Conservation (phyloP, 1,140 invertebrate species). For the Pectinophora gossypiella region DNA sequence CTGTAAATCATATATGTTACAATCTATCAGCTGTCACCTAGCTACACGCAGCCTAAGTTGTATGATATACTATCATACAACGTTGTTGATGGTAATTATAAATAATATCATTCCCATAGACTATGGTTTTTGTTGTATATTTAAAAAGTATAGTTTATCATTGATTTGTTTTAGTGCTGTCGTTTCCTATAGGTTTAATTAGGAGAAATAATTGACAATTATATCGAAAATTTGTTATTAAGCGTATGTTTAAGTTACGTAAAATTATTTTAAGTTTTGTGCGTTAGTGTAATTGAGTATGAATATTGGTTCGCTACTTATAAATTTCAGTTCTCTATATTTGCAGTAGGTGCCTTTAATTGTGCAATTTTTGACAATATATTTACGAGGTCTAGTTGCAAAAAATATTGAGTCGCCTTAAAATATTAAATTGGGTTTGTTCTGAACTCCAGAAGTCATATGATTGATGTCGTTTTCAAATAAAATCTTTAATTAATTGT, state of each 20-base stretch:
- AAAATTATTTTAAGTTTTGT: neutral
- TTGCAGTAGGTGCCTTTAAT: neutral
- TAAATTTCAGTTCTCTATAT: too few species aligned
- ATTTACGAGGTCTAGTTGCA: too few species aligned
- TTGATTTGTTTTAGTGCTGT: constrained; percentile 18
- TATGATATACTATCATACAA: too few species aligned
- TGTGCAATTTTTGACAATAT: neutral
- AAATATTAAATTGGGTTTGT: too few species aligned
- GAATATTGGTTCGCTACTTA: neutral
- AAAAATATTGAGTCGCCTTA: too few species aligned
- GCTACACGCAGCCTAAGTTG: too few species aligned
- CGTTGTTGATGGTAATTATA: too few species aligned
- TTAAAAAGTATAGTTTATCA: constrained; percentile 19
- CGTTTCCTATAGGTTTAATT: neutral
- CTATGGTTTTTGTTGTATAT: constrained; percentile 20
- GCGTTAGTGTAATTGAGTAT: neutral
- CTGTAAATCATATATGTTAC: too few species aligned
- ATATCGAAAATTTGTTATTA: neutral
- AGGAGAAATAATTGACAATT: neutral
- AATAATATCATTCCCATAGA: constrained; percentile 44
- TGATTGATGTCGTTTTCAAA: too few species aligned
- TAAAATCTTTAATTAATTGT: too few species aligned
- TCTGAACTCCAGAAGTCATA: too few species aligned
- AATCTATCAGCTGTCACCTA: too few species aligned
- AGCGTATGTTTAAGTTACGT: neutral